Conservation (phyloP, 2,113 vertebrate genomes). For the Raphicerus campestris region DNA sequence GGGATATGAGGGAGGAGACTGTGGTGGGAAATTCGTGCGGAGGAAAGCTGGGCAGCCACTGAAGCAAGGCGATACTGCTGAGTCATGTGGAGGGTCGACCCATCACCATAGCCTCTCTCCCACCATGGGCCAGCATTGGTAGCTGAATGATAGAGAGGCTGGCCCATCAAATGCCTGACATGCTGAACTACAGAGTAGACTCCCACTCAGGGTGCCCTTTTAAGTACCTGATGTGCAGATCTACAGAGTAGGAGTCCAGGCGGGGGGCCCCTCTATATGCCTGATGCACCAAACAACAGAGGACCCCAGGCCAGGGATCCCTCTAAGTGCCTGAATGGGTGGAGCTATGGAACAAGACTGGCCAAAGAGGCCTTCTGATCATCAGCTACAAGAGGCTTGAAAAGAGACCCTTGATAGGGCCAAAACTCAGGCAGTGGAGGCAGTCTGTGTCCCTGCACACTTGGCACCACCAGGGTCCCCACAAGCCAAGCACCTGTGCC, state of each 20-base stretch:
- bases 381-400: background rate
- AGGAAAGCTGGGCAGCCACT: background rate
- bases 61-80: background rate
- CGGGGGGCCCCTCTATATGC: background rate
- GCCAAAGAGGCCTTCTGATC: background rate
- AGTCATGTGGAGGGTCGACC: background rate
- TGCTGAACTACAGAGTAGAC: background rate
- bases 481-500: background rate
- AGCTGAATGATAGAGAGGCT: background rate
- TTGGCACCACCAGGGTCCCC: background rate
- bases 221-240: background rate
- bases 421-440: background rate
- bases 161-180: background rate
- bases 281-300: fast-evolving
- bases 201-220: background rate
- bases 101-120: background rate
- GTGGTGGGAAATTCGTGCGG: background rate
- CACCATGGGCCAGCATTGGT: background rate
- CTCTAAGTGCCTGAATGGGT: background rate
- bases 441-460: background rate
- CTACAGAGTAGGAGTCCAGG: background rate
- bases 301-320: background rate
- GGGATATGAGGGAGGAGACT: background rate
- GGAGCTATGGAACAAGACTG: background rate
- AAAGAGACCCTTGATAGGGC: background rate